Evolutionary conservation across 2,113 vertebrate species (phyloP), one percentile per base, ranked within the genome.

Genomic region (Pteropus alecto): DNA sequence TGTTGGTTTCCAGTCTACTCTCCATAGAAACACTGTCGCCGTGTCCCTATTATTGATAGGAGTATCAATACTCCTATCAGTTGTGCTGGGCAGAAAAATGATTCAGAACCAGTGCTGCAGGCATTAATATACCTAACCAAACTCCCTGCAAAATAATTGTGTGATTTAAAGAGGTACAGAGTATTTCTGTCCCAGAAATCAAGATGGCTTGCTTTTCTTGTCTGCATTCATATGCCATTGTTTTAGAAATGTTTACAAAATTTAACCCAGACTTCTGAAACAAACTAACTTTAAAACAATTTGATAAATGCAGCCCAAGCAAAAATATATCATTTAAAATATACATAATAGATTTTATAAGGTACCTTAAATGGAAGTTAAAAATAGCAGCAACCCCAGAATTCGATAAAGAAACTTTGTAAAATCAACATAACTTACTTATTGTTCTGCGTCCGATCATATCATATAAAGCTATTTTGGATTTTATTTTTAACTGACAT

Each of bases 401-500:
- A 87, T 96, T 95, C 43, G 94, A 86, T 95, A 87, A 87, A 82
- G 51, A 78, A 86, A 95, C 92, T 81, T 33, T 90, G 33, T 91
- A 71, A 19, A 82, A 28, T 94, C 91, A 83, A 96, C 83, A 89
- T 77, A 87, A 84, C 60, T 92, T 96, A 84, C 56, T 90, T 84
- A 74, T 76, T 78, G 11, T 35, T 95, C 19, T 76, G 35, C 65
- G 79, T 84, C 85, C 93, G 94, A 96, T 97, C 65, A 61, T 95
- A 95, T 95, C 94, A 96, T 76, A 93, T 90, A 91, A 97, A 96
- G 38, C 78, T 94, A 87, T 81, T 97, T 94, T 74, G 87, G 26
- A 92, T 95, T 98, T 98, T 97, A 92, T 94, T 97, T 98, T 94
- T 95, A 95, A 96, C 78, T 95, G 94, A 93, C 93, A 97, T 63